Evolutionary conservation across 2,797 vertebrate species (phyloP).

Genomic region (Lepidocolaptes lacrymiger): DNA sequence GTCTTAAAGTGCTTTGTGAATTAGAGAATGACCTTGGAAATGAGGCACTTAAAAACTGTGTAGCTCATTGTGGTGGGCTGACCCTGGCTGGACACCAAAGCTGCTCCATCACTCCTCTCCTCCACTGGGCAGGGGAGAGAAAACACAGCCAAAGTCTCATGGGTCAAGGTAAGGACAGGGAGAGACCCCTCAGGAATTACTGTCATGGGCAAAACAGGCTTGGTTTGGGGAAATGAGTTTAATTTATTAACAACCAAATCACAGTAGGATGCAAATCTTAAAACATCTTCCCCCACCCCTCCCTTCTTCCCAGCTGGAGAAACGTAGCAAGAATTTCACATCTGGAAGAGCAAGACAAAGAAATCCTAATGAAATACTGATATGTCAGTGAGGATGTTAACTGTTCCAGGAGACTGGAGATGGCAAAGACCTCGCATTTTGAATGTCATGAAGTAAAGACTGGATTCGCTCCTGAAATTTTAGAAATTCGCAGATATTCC

Average conservation of each 20-base stretch:
- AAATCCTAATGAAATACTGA: not conserved
- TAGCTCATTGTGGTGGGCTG: not conserved
- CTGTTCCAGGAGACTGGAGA: not conserved
- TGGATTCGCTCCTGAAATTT: accelerated
- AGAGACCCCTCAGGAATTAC: not conserved
- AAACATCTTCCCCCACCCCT: not conserved
- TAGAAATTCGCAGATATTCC: not conserved
- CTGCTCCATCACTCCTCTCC: not conserved
- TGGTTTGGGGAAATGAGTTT: not conserved
- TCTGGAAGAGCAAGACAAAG: not conserved
- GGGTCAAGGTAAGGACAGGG: not conserved
- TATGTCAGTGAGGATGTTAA: not conserved
- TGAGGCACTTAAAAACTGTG: not conserved
- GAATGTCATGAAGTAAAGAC: not conserved
- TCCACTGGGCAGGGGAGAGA: not conserved
- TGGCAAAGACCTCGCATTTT: not conserved
- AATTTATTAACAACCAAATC: not conserved
- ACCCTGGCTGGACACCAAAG: not conserved
- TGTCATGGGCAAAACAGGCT: not conserved
- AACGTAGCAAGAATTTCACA: not conserved
- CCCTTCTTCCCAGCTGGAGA: not conserved
- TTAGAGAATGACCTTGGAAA: not conserved
- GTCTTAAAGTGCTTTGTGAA: not conserved
- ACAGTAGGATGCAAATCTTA: not conserved
- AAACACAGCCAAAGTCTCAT: not conserved